Evolutionary conservation across 2,888 invertebrate species (phyloP).

Genomic region (Cistogaster globosa): DNA sequence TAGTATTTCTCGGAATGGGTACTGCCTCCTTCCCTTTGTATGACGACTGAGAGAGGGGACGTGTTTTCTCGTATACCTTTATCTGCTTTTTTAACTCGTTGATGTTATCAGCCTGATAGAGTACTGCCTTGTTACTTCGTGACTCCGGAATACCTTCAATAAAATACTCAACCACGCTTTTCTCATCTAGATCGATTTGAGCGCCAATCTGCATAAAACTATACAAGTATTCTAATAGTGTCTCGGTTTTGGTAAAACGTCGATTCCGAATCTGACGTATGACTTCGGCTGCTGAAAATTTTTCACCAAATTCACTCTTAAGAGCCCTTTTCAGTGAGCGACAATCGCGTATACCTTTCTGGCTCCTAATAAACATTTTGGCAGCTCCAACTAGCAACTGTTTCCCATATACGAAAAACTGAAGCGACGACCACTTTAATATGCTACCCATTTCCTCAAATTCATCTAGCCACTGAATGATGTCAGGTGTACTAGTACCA

Average conservation of each 20-base stretch:
- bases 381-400: constrained; percentile 52
- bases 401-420: constrained; percentile 45
- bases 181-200: constrained; percentile 53
- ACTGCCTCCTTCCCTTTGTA: neutral
- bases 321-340: constrained; percentile 41
- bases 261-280: constrained; percentile 45
- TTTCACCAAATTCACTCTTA: constrained; percentile 44
- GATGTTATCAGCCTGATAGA: constrained; percentile 20
- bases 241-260: constrained; percentile 38
- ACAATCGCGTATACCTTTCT: constrained; percentile 39
- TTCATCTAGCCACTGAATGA: constrained; percentile 42
- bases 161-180: constrained; percentile 20
- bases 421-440: constrained; percentile 40
- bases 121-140: constrained; percentile 1
- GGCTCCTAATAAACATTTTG: constrained; percentile 46
- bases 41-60: neutral
- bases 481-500: constrained; percentile 30
- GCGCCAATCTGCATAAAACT: constrained; percentile 53
- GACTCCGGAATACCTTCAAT: constrained; percentile 24
- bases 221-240: constrained; percentile 58
- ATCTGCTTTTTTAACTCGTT: constrained; percentile 27
- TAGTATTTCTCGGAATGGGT: neutral
- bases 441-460: constrained; percentile 50
- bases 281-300: constrained; percentile 46
- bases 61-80: constrained; percentile 27